phyloP scores from a whole-genome alignment of 2,888 invertebrate genomes.

The Ernsta delagoae region DNA sequence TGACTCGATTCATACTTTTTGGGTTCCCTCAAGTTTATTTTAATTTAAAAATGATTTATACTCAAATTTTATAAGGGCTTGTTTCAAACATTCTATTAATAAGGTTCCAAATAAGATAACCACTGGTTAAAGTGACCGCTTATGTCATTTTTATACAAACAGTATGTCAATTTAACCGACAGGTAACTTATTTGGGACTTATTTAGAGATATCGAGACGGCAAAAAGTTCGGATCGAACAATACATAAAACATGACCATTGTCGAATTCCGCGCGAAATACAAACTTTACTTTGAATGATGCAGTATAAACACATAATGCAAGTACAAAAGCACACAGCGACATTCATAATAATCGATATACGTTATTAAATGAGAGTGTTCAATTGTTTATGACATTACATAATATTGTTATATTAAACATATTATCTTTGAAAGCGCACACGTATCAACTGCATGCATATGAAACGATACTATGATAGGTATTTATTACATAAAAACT shows the following conservation, averaged over 20 bases:
- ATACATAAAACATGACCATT: conserved; percentile 17
- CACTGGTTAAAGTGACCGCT: too few species aligned
- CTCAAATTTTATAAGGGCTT: too few species aligned
- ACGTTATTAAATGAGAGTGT: conserved; percentile 16
- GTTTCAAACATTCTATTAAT: too few species aligned
- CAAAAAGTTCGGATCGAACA: too few species aligned
- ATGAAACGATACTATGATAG: neutral
- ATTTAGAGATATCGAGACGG: too few species aligned
- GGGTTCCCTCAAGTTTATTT: too few species aligned
- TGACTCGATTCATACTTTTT: too few species aligned
- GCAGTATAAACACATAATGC: conserved; percentile 22
- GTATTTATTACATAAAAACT: neutral
- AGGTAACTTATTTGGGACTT: too few species aligned
- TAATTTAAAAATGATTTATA: too few species aligned
- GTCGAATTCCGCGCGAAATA: conserved; percentile 19
- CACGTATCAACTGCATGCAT: conserved; percentile 14
- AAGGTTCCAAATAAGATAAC: too few species aligned
- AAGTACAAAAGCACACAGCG: conserved; percentile 28
- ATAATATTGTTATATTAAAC: conserved; percentile 10
- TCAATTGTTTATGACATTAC: conserved; percentile 11
- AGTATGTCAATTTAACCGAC: too few species aligned
- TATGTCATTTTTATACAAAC: too few species aligned
- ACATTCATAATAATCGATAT: conserved; percentile 18
- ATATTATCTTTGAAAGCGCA: conserved; percentile 10
- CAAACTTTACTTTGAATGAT: conserved; percentile 2